Percentiles rank a stretch among this genome's conserved stretches.
Conservation (phyloP, 2,797 vertebrate genomes). For the Pyrocephalus nanus region DNA sequence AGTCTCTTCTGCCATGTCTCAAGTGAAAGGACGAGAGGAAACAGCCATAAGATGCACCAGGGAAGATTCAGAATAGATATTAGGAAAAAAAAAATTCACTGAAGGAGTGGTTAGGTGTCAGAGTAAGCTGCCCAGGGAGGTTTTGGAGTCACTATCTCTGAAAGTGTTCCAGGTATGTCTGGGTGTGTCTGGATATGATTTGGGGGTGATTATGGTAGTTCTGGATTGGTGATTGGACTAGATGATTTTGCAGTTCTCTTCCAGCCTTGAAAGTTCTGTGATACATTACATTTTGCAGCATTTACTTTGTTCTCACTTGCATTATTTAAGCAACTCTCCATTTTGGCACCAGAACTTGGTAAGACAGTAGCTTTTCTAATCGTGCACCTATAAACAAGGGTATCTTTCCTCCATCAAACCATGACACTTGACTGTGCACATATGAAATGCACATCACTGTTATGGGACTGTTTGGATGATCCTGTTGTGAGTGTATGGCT, state of each 20-base stretch:
- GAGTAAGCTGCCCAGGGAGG: background rate
- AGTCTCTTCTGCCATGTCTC: background rate
- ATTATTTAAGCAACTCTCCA: background rate
- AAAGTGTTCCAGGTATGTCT: background rate
- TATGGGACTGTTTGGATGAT: background rate
- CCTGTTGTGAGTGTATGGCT: background rate
- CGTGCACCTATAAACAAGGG: background rate
- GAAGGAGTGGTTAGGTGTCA: background rate
- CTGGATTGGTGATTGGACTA: background rate
- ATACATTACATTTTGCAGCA: background rate
- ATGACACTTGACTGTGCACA: background rate
- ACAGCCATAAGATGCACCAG: background rate
- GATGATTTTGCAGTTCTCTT: background rate
- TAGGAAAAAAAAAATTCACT: background rate
- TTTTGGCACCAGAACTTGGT: background rate
- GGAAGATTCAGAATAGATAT: background rate
- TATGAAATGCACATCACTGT: background rate
- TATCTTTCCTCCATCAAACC: background rate
- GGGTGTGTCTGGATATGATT: background rate
- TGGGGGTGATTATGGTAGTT: background rate
- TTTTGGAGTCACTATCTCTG: background rate
- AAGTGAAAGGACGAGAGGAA: background rate
- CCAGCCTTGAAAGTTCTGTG: background rate
- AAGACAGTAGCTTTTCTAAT: background rate
- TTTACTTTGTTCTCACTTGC: background rate